These are phyloP conservation scores for Diadophis punctatus DNA, from an alignment of 2,113 vertebrate genomes.

Conservation along the genomic window DNA sequence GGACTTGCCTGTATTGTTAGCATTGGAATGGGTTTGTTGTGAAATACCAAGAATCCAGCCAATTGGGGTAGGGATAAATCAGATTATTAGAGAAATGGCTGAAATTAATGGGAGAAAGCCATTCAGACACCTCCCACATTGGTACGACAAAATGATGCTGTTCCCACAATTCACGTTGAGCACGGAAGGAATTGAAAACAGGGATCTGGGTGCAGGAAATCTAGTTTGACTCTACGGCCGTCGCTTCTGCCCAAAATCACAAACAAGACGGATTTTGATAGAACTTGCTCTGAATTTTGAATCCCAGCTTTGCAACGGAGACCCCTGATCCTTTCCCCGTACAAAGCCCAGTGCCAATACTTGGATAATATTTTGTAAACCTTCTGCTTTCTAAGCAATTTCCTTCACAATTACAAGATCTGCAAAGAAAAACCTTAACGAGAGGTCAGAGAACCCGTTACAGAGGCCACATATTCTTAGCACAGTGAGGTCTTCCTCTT, in stretches of 20 bases:
- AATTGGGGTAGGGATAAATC: neutral
- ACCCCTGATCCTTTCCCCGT: neutral
- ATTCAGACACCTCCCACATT: too few species aligned
- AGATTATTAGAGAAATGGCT: neutral
- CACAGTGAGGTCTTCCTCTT: neutral
- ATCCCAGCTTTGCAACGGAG: neutral
- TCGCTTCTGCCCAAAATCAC: neutral
- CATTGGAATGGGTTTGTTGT: too few species aligned
- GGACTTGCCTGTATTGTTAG: too few species aligned
- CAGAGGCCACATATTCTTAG: neutral
- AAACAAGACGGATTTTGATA: neutral
- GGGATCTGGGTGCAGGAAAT: neutral
- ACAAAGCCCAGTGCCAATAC: neutral
- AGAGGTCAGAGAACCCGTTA: slow-evolving; percentile 15
- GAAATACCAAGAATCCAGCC: too few species aligned
- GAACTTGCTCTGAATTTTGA: neutral
- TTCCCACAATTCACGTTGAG: neutral
- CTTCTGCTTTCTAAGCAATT: neutral
- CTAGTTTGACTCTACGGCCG: neutral
- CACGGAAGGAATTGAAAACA: neutral
- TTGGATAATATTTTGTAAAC: neutral
- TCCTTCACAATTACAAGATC: neutral
- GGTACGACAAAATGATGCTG: neutral
- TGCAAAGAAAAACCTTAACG: slow-evolving; percentile 16
- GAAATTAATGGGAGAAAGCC: neutral